Conservation (phyloP, 2,888 invertebrate genomes). For the Acronicta leporina region DNA sequence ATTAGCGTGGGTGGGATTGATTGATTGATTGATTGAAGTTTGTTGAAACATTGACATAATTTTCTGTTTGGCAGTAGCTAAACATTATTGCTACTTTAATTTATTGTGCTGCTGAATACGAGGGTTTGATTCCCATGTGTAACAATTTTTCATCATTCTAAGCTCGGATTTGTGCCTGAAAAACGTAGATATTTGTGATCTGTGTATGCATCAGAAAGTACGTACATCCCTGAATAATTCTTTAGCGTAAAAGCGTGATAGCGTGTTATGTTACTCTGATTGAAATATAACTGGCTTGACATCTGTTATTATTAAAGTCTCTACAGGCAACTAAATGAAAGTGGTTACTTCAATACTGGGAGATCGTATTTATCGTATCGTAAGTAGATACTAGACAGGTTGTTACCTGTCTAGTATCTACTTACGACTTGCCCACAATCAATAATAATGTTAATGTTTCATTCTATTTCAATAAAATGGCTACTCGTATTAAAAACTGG, state of each 20-base stretch:
- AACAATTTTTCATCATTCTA: no score
- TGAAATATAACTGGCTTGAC: neutral
- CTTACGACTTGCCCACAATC: neutral
- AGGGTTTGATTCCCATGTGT: no score
- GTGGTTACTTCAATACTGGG: neutral
- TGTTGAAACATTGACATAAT: slow-evolving; percentile 36
- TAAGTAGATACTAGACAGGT: no score
- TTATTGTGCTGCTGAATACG: no score
- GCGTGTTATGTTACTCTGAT: no score
- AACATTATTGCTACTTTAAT: neutral
- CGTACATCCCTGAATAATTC: no score
- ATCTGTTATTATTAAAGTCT: neutral
- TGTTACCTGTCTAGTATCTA: neutral
- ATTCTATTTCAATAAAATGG: neutral
- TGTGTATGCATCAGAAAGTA: no score
- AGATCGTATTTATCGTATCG: slow-evolving; percentile 1
- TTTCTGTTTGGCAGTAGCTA: slow-evolving; percentile 28
- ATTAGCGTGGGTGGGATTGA: slow-evolving; percentile 44
- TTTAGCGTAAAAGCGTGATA: no score
- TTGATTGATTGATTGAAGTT: slow-evolving; percentile 42
- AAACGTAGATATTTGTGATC: no score
- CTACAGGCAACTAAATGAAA: neutral
- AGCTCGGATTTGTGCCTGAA: no score
- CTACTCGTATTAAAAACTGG: neutral
- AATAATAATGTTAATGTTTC: neutral